Evolutionary conservation across 2,113 vertebrate species (phyloP).

Genomic region (Macrotus californicus): DNA sequence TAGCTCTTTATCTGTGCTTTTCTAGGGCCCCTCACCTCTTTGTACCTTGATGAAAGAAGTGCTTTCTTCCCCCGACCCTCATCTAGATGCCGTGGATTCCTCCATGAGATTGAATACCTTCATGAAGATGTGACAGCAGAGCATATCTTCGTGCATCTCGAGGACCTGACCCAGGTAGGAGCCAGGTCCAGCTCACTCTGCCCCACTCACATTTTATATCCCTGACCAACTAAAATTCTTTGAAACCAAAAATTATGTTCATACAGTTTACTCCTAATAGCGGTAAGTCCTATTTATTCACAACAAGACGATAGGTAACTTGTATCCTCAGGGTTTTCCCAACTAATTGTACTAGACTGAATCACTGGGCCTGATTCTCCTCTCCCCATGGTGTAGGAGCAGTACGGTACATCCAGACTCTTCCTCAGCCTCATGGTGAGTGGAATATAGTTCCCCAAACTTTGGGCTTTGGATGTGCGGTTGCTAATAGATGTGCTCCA

Average conservation of each 20-base stretch:
- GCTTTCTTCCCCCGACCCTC: not conserved
- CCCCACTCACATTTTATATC: not conserved
- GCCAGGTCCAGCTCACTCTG: not conserved
- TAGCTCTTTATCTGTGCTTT: not conserved
- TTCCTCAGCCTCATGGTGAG: not conserved
- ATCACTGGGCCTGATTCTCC: too few species aligned
- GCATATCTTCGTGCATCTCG: slow-evolving; percentile 82
- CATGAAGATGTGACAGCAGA: slow-evolving; percentile 84
- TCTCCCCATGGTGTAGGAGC: not conserved
- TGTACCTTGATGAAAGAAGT: not conserved
- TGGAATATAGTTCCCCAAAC: not conserved
- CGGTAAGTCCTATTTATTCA: not conserved
- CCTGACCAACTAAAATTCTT: not conserved
- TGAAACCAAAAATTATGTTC: not conserved
- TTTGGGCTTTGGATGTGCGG: not conserved
- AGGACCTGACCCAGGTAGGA: slow-evolving; percentile 79
- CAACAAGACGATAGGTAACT: not conserved
- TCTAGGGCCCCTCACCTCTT: not conserved
- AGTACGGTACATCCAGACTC: not conserved
- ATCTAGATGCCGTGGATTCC: slow-evolving; percentile 88
- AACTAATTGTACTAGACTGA: not conserved
- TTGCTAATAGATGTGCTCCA: not conserved
- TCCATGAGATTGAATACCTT: slow-evolving; percentile 87
- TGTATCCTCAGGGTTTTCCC: not conserved
- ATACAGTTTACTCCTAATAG: not conserved